Evolutionary conservation across 2,888 invertebrate species (phyloP).

Genomic region (Nasonovia ribisnigri): DNA sequence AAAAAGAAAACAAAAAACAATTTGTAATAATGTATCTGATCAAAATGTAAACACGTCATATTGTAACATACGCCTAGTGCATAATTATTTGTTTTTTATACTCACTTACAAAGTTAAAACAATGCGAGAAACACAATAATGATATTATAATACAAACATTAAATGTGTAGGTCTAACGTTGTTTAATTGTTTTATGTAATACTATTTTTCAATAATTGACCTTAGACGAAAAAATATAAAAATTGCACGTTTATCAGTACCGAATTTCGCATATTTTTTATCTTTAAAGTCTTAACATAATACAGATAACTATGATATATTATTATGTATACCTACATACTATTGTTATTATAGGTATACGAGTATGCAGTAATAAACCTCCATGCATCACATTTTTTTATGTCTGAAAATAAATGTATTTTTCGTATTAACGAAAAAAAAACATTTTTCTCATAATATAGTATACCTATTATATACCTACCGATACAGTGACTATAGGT

Average conservation of each 20-base stretch:
- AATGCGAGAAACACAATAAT: neutral
- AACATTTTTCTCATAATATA: neutral
- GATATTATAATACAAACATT: neutral
- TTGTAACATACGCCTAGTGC: neutral
- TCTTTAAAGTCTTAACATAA: neutral
- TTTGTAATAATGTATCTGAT: neutral
- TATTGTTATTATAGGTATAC: neutral
- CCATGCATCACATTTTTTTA: neutral
- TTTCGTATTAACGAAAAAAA: neutral
- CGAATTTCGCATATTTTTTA: neutral
- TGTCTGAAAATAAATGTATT: neutral
- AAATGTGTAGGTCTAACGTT: neutral
- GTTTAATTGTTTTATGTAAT: neutral
- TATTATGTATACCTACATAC: neutral
- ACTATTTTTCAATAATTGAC: neutral
- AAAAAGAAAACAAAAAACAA: neutral
- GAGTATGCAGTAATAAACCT: neutral
- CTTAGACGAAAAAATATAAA: neutral
- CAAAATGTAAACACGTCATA: neutral
- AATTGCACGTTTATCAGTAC: neutral
- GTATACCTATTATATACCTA: neutral
- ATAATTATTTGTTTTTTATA: neutral
- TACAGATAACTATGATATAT: neutral
- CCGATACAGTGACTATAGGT: neutral
- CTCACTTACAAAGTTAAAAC: neutral